Conservation (phyloP, 2,797 vertebrate species). For the Labroides dimidiatus region DNA sequence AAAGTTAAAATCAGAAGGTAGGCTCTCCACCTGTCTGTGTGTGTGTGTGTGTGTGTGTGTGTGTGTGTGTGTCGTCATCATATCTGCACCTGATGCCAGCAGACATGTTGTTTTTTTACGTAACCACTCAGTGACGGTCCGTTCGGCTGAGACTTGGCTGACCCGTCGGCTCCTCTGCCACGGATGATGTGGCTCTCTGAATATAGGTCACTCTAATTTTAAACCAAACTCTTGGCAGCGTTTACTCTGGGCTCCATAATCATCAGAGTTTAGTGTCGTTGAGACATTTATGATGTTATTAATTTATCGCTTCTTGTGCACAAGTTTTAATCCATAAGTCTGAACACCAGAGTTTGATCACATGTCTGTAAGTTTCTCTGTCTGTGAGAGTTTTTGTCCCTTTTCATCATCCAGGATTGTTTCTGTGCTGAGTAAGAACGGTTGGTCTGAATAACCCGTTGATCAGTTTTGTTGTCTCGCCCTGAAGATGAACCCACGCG, state of each 20-base stretch:
- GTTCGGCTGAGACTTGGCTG: constrained; percentile 51
- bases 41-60: background rate
- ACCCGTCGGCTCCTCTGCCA: constrained; percentile 57
- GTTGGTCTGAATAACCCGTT: background rate
- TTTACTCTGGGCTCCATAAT: constrained; percentile 61
- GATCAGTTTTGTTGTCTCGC: constrained; percentile 32
- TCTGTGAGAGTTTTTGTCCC: no score
- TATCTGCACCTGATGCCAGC: constrained; percentile 1
- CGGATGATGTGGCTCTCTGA: constrained; percentile 66
- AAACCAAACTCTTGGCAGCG: constrained; percentile 75
- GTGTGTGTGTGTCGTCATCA: background rate
- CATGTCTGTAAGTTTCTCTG: no score
- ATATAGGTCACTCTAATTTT: constrained; percentile 84
- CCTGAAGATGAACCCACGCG: constrained; percentile 94
- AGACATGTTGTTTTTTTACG: constrained; percentile 41
- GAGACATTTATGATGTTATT: constrained; percentile 39
- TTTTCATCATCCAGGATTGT: no score
- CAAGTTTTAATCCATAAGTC: no score
- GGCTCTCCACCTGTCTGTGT: constrained; percentile 47
- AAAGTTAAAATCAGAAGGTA: constrained; percentile 98
- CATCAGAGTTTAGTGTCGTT: constrained; percentile 62
- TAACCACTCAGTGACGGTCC: constrained; percentile 42
- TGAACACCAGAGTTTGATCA: no score
- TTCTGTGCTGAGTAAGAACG: background rate
- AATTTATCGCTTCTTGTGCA: no score